Base-by-base conservation (phyloP, 2,797 vertebrate species). In the Premnoplex brunnescens region DNA sequence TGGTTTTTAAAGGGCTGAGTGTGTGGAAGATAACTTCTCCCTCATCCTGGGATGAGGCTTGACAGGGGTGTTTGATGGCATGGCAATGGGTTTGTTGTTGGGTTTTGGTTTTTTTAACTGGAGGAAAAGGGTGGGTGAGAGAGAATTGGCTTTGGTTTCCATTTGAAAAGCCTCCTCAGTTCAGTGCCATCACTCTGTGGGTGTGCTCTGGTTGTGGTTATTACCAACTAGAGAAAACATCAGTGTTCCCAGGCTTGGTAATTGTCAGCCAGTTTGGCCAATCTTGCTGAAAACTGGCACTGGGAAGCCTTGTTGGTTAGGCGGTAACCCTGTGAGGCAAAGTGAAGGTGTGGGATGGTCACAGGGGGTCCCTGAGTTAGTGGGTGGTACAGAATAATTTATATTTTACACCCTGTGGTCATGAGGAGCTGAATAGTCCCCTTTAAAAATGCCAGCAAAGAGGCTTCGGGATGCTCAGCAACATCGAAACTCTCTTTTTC, bases 401-500 rank as follows among this genome's bases (percentile, higher is more conserved):
- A 44, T 88, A 91, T 88, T 94, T 95, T 75, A 75, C 55, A 69
- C 64, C 30, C 59, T 82, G 43, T 66, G 37, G 76, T 54, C 66
- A 52, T 86, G 91, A 92, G 4, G 4, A 95, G 73, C 49, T 73
- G 44, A 72, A 64, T 19, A 64, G 36, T 91, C 88, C 93, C 94
- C 96, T 95, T 95, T 95, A 44, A 91, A 93, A 96, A 93, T 88
- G 85, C 85, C 91, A 91, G 28, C 55, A 59, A 58, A 78, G 49
- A 76, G 55, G 71, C 59, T 88, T 30, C 8, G 24, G 69, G 75
- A 46, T 79, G 36, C 44, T 88, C 56, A 63, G 21, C 43, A 44
- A 1, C 46, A 28, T 6, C 0, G 2, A 68, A 83, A 84, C 34
- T 54, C 71, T 75, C 27, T 22, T 74, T 89, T 52, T 39, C 18